A percentile compares a stretch with the other conserved stretches of the same genome.
Evolutionary conservation across 1,140 invertebrate genomes (phyloP).

Genomic region (Chrysomallon squamiferum): DNA sequence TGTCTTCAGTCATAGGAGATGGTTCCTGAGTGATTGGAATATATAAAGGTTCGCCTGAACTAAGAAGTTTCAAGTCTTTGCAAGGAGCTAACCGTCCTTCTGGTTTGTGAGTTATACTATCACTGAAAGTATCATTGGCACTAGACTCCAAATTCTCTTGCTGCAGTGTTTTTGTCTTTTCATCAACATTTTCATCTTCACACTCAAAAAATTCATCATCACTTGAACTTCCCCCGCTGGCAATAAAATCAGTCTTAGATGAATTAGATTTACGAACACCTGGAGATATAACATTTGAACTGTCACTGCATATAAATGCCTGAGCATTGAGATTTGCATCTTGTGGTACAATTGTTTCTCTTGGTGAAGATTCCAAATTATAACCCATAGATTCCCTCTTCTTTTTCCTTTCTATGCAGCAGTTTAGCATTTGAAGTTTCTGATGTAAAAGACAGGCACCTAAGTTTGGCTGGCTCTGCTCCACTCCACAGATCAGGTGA

Average conservation of each 20-base stretch:
- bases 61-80: conserved; percentile 47
- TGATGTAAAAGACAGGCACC: conserved; percentile 92
- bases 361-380: conserved; percentile 6
- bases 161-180: not conserved
- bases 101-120: conserved; percentile 63
- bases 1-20: conserved; percentile 96
- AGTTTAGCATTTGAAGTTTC: conserved; percentile 93
- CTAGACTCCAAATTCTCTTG: not conserved
- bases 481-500: conserved; percentile 75
- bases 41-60: conserved; percentile 69
- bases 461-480: conserved; percentile 78
- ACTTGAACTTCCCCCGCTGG: conserved; percentile 52
- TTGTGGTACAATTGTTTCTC: too few relatives aligned
- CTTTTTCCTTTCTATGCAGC: conserved; percentile 83
- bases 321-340: too few relatives aligned
- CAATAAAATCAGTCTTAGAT: conserved; percentile 62
- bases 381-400: conserved; percentile 61
- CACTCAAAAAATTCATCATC: conserved; percentile 88
- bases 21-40: conserved; percentile 93
- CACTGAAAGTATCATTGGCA: conserved; percentile 34
- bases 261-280: not conserved
- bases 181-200: conserved; percentile 26
- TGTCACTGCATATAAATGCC: too few relatives aligned
- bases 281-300: not conserved
- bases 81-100: conserved; percentile 74